These are phyloP conservation scores for Musca vetustissima DNA, from an alignment of 1,140 invertebrate genomes.

Conservation along the genomic window DNA sequence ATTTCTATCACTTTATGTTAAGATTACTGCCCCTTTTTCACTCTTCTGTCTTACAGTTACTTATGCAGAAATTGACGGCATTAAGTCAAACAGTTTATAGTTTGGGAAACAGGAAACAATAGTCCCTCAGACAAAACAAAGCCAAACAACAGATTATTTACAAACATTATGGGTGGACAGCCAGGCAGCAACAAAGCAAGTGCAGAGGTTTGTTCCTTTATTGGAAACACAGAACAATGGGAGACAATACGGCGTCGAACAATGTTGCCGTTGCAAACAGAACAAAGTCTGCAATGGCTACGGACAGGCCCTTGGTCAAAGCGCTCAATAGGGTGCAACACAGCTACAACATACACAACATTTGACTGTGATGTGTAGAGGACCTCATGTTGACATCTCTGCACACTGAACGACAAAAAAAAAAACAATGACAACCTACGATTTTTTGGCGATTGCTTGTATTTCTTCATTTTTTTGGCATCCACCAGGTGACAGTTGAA, in stretches of 20 bases:
- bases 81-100: conserved; percentile 7
- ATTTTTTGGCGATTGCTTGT: no score
- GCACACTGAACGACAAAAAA: background rate
- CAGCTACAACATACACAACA: background rate
- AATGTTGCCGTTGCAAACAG: background rate
- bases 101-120: conserved; percentile 9
- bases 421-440: no score
- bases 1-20: conserved; percentile 8
- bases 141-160: conserved; percentile 9
- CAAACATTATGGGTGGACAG: conserved; percentile 10
- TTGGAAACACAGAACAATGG: background rate
- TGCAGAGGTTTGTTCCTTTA: no score
- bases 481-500: background rate
- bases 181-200: background rate
- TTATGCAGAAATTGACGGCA: background rate
- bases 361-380: conserved; percentile 1
- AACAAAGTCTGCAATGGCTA: background rate
- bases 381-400: conserved; percentile 8
- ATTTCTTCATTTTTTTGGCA: background rate
- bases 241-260: conserved; percentile 7
- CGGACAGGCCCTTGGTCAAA: background rate
- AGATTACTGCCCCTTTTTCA: no score
- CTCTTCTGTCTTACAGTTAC: no score
- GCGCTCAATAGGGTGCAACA: conserved; percentile 9
- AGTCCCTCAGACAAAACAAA: background rate